Conservation (phyloP, 2,113 vertebrate species). For the Passer montanus region DNA sequence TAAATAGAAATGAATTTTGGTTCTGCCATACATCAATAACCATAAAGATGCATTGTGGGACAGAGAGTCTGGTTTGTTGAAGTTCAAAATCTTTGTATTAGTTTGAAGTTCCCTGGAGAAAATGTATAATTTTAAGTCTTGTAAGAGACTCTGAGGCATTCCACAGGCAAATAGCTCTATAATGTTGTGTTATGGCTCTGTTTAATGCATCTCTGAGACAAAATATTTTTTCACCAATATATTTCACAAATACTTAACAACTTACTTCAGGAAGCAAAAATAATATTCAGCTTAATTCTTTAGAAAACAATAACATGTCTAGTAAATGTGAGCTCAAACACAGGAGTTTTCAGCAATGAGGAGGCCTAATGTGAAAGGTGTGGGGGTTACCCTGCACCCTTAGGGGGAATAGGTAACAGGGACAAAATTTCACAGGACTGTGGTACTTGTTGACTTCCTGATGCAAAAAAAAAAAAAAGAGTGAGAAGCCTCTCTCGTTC, state of each 20-base stretch:
- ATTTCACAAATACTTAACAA: not conserved
- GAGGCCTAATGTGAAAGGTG: not conserved
- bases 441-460: not conserved
- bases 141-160: not conserved
- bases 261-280: not conserved
- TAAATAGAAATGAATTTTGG: not conserved
- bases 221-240: not conserved
- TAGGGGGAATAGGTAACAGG: not conserved
- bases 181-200: not conserved
- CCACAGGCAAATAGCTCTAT: not conserved
- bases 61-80: not conserved
- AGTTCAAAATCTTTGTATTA: not conserved
- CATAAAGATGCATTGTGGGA: not conserved
- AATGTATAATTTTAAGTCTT: not conserved
- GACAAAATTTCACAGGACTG: not conserved
- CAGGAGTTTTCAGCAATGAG: not conserved
- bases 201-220: not conserved
- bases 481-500: not conserved
- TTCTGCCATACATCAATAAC: not conserved
- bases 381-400: not conserved
- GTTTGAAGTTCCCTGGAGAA: not conserved
- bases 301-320: not conserved
- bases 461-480: not conserved
- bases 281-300: not conserved
- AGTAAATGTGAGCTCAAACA: not conserved